These are phyloP conservation scores for Steinernema carpocapsae DNA, from an alignment of 2,888 invertebrate species.

Conservation along the genomic window DNA sequence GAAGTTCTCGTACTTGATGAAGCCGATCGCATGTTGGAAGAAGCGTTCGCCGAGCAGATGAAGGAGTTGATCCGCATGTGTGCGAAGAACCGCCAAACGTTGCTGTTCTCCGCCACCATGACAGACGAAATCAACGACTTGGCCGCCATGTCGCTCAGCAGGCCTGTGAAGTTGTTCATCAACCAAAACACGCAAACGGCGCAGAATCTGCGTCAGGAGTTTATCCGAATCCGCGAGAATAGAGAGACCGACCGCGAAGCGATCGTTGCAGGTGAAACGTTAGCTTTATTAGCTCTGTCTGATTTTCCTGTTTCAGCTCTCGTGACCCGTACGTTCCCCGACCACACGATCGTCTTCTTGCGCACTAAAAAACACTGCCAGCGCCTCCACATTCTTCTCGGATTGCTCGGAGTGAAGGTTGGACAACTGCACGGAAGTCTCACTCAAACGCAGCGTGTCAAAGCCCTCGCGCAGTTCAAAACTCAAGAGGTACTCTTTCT, in stretches of 20 bases:
- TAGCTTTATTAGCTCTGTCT: too few species aligned
- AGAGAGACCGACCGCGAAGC: conserved; percentile 88
- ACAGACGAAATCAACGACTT: conserved; percentile 90
- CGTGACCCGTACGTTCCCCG: conserved; percentile 85
- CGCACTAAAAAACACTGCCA: conserved; percentile 96
- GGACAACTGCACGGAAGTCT: conserved; percentile 92
- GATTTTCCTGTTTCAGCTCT: conserved; percentile 75
- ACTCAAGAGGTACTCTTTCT: conserved; percentile 47
- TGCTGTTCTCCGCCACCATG: conserved; percentile 98
- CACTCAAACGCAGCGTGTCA: conserved; percentile 80
- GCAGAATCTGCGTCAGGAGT: conserved; percentile 89
- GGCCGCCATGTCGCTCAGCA: conserved; percentile 87
- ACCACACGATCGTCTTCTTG: conserved; percentile 91
- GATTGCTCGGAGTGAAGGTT: conserved; percentile 83
- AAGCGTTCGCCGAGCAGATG: conserved; percentile 98
- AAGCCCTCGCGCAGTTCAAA: conserved; percentile 66
- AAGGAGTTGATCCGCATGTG: conserved; percentile 94
- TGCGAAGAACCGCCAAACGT: conserved; percentile 87
- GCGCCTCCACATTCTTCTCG: conserved; percentile 86
- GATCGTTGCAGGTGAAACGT: conserved; percentile 72
- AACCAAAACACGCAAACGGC: conserved; percentile 95
- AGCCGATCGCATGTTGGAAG: conserved; percentile 90
- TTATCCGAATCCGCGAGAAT: conserved; percentile 75
- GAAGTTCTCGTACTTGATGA: conserved; percentile 82
- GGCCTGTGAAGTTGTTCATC: conserved; percentile 91